These are phyloP conservation scores for Masticophis lateralis DNA, from an alignment of 2,797 vertebrate genomes.

Conservation along the genomic window DNA sequence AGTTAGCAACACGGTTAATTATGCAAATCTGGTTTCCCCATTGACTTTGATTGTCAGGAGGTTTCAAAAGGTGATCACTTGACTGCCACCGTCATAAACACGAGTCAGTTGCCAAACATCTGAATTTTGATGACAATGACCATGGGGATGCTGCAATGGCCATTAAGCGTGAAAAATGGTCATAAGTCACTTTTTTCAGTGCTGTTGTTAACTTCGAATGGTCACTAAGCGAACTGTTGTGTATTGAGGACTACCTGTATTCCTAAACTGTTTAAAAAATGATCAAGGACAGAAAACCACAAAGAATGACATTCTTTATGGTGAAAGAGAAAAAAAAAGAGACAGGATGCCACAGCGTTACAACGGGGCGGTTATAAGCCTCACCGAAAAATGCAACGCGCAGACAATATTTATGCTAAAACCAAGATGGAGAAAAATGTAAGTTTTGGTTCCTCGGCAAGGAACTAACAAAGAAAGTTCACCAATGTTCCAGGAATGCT, in stretches of 20 bases:
- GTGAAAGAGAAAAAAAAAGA: neutral
- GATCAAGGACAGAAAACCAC: neutral
- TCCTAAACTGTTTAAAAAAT: neutral
- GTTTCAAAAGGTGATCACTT: too few species aligned
- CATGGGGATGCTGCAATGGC: too few species aligned
- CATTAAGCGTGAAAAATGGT: too few species aligned
- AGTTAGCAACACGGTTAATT: too few species aligned
- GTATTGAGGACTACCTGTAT: neutral
- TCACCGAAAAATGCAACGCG: conserved; percentile 5
- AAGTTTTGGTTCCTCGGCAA: conserved; percentile 29
- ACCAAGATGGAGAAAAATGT: neutral
- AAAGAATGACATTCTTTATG: neutral
- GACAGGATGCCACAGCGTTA: neutral
- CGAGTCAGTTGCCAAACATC: too few species aligned
- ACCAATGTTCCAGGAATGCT: neutral
- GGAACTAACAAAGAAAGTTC: conserved; percentile 22
- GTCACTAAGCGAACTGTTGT: neutral
- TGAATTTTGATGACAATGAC: too few species aligned
- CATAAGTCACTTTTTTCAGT: too few species aligned
- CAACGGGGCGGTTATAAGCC: conserved; percentile 18
- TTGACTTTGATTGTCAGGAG: too few species aligned
- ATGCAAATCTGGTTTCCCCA: too few species aligned
- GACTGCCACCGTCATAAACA: too few species aligned
- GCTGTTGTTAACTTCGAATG: too few species aligned
- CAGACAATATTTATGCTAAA: conserved; percentile 29